Conservation (phyloP, 2,888 invertebrate genomes). For the Eristalinus aeneus region DNA sequence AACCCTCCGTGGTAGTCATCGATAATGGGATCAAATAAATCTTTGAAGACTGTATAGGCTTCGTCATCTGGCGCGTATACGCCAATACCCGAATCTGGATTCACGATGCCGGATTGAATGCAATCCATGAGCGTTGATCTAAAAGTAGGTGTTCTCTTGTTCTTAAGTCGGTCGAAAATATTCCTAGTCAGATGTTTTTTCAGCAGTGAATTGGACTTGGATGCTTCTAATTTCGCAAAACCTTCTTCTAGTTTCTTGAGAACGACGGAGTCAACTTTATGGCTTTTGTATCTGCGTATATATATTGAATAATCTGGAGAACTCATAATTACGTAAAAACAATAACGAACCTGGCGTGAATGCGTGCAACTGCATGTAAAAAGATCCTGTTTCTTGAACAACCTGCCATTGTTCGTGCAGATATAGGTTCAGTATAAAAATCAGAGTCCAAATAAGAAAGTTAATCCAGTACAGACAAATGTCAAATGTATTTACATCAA, state of each 20-base stretch:
- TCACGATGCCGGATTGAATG: slow-evolving; percentile 98
- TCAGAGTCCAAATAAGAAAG: not conserved
- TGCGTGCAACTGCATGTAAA: not conserved
- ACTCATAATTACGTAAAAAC: too few species aligned
- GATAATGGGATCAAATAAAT: slow-evolving; percentile 98
- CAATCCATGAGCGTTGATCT: slow-evolving; percentile 96
- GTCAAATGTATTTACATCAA: not conserved
- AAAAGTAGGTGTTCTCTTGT: slow-evolving; percentile 93
- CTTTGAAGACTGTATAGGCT: slow-evolving; percentile 94
- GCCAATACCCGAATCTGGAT: slow-evolving; percentile 97
- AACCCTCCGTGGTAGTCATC: slow-evolving; percentile 98
- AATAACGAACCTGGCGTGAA: not conserved
- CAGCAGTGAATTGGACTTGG: slow-evolving; percentile 96
- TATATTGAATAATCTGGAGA: too few species aligned
- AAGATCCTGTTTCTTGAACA: not conserved
- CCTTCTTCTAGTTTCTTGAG: slow-evolving; percentile 95
- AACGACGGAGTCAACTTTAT: slow-evolving; percentile 92
- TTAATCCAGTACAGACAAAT: not conserved
- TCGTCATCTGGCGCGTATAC: slow-evolving; percentile 99
- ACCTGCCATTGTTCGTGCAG: not conserved
- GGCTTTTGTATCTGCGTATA: slow-evolving; percentile 85
- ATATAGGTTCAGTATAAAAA: not conserved
- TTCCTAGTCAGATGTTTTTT: slow-evolving; percentile 97
- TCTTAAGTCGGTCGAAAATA: slow-evolving; percentile 94
- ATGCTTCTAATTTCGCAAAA: slow-evolving; percentile 91